Evolutionary conservation across 2,888 invertebrate species (phyloP).

Genomic region (Xestia c-nigrum): DNA sequence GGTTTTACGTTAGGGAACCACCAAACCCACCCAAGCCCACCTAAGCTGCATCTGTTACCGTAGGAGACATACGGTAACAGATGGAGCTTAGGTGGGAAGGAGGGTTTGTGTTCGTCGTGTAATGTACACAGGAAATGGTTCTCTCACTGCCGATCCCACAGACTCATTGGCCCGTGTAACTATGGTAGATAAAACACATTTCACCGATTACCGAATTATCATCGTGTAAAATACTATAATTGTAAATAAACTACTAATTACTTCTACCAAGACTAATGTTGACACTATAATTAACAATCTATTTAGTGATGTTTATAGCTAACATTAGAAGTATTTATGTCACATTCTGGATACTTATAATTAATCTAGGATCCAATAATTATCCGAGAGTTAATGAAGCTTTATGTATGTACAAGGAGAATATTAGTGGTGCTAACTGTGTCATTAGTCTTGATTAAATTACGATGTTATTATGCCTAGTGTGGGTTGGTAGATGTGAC

Average conservation of each 20-base stretch:
- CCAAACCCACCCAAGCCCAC: no score
- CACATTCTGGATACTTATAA: constrained; percentile 22
- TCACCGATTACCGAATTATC: background rate
- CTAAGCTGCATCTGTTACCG: no score
- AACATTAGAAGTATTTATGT: constrained; percentile 28
- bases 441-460: background rate
- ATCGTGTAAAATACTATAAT: background rate
- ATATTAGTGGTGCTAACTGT: background rate
- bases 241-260: constrained; percentile 13
- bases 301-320: constrained; percentile 30
- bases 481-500: no score
- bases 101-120: no score
- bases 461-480: constrained; percentile 7
- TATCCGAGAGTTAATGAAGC: background rate
- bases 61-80: no score
- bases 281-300: constrained; percentile 25
- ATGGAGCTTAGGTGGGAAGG: no score
- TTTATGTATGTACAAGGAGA: background rate
- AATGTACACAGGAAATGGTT: no score
- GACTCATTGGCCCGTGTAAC: no score
- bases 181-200: background rate
- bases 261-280: constrained; percentile 14
- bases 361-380: constrained; percentile 29
- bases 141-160: no score
- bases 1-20: no score